Base-by-base conservation (phyloP, 2,113 vertebrate species). In the Odobenus rosmarus region DNA sequence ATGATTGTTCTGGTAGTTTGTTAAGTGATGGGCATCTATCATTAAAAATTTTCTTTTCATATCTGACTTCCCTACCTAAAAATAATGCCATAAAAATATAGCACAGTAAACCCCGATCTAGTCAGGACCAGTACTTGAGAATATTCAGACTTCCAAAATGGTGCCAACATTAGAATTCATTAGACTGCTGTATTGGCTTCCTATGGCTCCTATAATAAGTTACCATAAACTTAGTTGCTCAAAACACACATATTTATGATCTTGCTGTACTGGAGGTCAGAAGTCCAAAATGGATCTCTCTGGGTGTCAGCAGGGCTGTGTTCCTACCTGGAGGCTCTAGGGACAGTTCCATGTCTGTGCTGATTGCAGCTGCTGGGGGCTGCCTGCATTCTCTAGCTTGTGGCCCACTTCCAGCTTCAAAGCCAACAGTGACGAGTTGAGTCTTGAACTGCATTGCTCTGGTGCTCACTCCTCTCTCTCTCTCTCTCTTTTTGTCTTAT, bases 1-100 rank as follows among this genome's bases (percentile, higher is more conserved):
- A 84, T 83, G 93, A 23, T 82, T 74, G 2, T 80, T 16, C 28
- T 90, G 24, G 24, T 83, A 61, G 18, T 95, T 94, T 91, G 19
- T 12, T 80, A 89, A 74, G 4, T 87, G 5, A 64, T 88, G 7
- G 24, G 8, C 23, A 36, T 64, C 11, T 94, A 23, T 81, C 76
- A 94, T 59, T 95, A 77, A 77, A 93, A 91, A 19, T 80, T 87
- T 61, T 61, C 59, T 61, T 83, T 77, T 84, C 61, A 67, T 69
- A 49, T 57, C 2, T 33, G 93, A n/a, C 19, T 81, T 92, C 33
- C 33, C 61, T 90, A 62, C 13, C 59, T 90, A 61, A 92, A 90
- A 91, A 69, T 84, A 92, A 72, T 72, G 14, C 39, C 72, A 19
- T 83, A 89, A 83, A 64, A 80, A 69, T 26, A 69, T 1, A 81